Conservation (phyloP, 2,797 vertebrate species). For the Hoplostethus atlanticus region DNA sequence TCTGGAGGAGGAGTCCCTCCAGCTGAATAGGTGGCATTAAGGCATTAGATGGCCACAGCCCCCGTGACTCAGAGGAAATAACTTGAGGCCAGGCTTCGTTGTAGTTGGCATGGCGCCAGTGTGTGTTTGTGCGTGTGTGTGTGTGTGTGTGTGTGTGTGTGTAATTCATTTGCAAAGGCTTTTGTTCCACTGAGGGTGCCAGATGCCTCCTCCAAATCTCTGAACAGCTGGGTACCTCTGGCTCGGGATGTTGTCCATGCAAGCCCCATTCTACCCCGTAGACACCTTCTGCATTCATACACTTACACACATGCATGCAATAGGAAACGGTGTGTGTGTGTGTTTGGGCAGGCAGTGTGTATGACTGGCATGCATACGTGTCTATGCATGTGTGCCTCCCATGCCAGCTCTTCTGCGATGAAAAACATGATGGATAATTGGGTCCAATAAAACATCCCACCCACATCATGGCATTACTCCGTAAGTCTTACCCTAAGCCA, state of each 20-base stretch:
- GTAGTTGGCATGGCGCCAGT: conserved; percentile 37
- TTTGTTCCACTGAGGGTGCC: conserved; percentile 55
- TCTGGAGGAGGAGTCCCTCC: conserved; percentile 43
- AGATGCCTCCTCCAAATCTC: conserved; percentile 61
- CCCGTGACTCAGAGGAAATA: conserved; percentile 71
- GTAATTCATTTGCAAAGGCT: conserved; percentile 51
- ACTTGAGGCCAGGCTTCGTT: conserved; percentile 38
- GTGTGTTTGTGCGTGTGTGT: conserved; percentile 30
- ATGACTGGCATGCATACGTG: not conserved
- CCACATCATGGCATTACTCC: not conserved
- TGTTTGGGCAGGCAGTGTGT: not conserved
- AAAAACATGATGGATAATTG: conserved; percentile 8
- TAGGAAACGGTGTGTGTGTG: conserved; percentile 8
- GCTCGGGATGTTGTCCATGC: conserved; percentile 24
- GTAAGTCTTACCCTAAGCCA: not conserved
- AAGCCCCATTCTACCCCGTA: conserved; percentile 10
- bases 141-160: conserved; percentile 47
- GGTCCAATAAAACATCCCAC: not conserved
- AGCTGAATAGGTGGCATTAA: conserved; percentile 49
- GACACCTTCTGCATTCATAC: conserved; percentile 11
- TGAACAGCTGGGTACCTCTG: conserved; percentile 65
- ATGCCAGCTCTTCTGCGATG: conserved; percentile 2
- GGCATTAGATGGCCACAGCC: conserved; percentile 48
- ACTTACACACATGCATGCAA: not conserved
- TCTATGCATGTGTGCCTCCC: conserved; percentile 13